These are phyloP conservation scores for Mustela lutreola DNA, from an alignment of 2,113 vertebrate species.

Conservation along the genomic window DNA sequence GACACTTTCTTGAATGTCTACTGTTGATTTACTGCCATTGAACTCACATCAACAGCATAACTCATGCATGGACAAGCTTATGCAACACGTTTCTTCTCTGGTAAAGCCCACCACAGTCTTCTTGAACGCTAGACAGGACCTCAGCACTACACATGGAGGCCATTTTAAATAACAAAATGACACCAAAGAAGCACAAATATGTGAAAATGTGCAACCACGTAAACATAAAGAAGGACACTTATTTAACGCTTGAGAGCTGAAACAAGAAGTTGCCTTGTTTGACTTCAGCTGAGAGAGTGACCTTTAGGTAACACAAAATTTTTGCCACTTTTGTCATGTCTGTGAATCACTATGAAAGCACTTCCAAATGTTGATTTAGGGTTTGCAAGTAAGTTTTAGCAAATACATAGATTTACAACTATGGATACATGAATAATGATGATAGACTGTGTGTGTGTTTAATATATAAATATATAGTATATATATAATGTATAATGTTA, in stretches of 20 bases:
- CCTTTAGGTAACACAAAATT: background rate
- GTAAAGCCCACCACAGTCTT: background rate
- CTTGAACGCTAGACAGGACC: background rate
- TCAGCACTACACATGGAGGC: rapidly evolving
- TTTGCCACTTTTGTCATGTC: background rate
- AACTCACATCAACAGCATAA: background rate
- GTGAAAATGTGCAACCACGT: background rate
- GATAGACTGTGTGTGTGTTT: background rate
- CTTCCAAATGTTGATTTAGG: background rate
- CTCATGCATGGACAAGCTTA: background rate
- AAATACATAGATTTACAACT: background rate
- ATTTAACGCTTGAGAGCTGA: background rate
- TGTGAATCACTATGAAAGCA: background rate
- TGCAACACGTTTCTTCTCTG: background rate
- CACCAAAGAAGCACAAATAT: background rate
- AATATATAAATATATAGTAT: background rate
- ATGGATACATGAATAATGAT: background rate
- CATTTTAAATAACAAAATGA: background rate
- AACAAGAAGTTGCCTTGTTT: too few species aligned
- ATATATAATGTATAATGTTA: background rate
- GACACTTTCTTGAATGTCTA: background rate
- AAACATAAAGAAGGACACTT: background rate
- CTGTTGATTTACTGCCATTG: background rate
- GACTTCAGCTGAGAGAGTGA: too few species aligned
- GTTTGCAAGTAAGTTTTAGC: background rate